phyloP scores from a whole-genome alignment of 2,888 invertebrate species.

The Deroplatys truncata region DNA sequence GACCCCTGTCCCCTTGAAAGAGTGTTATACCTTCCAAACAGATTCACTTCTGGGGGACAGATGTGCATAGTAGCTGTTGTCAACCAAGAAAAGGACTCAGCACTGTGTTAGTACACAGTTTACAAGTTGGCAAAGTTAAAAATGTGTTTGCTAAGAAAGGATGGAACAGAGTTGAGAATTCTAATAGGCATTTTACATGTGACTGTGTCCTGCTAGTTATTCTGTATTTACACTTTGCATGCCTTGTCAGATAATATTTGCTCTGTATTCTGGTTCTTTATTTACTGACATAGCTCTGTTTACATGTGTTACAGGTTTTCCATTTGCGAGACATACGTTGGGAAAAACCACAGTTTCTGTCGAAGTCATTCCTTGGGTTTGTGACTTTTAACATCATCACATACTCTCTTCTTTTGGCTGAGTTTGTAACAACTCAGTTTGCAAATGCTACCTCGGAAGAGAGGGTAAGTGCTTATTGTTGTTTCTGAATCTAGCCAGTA shows the following conservation, averaged over 20 bases:
- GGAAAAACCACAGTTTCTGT: conserved; percentile 85
- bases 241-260: background rate
- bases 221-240: too few species aligned
- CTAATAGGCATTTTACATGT: too few species aligned
- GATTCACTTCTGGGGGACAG: background rate
- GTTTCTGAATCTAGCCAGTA: too few species aligned
- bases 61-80: background rate
- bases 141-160: too few species aligned
- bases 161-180: too few species aligned
- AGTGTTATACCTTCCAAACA: background rate
- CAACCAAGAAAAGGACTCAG: too few species aligned
- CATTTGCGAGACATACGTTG: conserved; percentile 82
- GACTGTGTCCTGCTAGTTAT: too few species aligned
- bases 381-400: conserved; percentile 84
- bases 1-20: background rate
- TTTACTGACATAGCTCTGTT: background rate
- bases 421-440: conserved; percentile 55
- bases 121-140: too few species aligned
- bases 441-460: conserved; percentile 52
- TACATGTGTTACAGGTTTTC: conserved; percentile 62
- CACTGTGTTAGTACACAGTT: too few species aligned
- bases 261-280: background rate
- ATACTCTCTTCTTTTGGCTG: conserved; percentile 79
- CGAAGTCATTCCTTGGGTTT: conserved; percentile 87
- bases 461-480: conserved; percentile 44